Percentiles rank a stretch among this genome's conserved stretches.
These are phyloP conservation scores for Otus scops DNA, from an alignment of 2,797 vertebrate species.

Conservation along the genomic window DNA sequence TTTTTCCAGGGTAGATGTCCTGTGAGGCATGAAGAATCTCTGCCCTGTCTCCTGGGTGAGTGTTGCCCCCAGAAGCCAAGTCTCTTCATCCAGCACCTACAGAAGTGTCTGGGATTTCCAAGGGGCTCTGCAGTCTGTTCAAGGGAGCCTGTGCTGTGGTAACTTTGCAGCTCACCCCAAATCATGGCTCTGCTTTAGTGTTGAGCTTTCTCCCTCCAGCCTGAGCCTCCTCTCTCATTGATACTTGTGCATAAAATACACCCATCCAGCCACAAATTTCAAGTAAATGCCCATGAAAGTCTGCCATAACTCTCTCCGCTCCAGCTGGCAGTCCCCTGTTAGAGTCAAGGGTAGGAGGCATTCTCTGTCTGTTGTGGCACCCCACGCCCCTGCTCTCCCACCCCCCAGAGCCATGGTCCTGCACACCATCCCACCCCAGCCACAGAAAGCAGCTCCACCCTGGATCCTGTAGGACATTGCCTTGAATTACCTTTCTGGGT, in stretches of 20 bases:
- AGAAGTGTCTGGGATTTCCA: not conserved
- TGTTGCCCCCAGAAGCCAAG: not conserved
- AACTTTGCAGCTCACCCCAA: not conserved
- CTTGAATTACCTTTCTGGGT: constrained; percentile 41
- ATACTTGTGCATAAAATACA: not conserved
- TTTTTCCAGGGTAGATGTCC: not conserved
- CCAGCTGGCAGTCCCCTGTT: not conserved
- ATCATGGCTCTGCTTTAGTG: not conserved
- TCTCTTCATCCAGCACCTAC: not conserved
- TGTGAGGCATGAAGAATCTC: not conserved
- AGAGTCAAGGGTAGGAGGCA: not conserved
- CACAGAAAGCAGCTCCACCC: not conserved
- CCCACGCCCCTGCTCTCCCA: not conserved
- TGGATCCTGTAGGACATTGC: not conserved
- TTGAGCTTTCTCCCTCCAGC: not conserved
- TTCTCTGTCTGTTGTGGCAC: not conserved
- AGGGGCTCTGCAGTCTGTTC: not conserved
- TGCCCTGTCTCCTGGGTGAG: not conserved
- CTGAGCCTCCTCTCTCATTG: not conserved
- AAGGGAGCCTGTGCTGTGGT: not conserved
- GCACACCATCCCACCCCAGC: not conserved
- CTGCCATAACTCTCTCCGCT: not conserved
- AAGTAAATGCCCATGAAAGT: not conserved
- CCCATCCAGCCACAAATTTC: not conserved
- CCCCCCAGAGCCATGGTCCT: not conserved